Evolutionary conservation across 2,113 vertebrate genomes (phyloP).

Genomic region (Eptesicus fuscus): DNA sequence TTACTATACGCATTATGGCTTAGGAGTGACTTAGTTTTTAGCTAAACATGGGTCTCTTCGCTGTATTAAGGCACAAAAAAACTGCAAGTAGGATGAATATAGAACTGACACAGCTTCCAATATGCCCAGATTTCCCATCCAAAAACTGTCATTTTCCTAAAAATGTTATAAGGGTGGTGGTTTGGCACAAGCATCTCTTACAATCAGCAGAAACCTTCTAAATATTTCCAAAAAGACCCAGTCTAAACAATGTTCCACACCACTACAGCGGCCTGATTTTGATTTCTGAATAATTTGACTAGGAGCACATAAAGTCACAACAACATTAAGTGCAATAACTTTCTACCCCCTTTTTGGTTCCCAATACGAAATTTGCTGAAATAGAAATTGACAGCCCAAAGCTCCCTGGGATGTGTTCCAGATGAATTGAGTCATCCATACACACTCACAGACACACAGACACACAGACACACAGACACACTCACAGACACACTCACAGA

Average conservation of each 20-base stretch:
- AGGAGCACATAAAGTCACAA: slow-evolving; percentile 78
- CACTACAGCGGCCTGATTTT: slow-evolving; percentile 72
- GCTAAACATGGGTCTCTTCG: background rate
- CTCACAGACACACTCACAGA: background rate
- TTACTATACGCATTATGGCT: background rate
- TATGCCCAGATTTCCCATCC: slow-evolving; percentile 72
- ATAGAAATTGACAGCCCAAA: slow-evolving; percentile 82
- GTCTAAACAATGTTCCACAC: slow-evolving; percentile 65
- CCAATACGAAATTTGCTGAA: slow-evolving; percentile 77
- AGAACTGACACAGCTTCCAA: slow-evolving; percentile 40
- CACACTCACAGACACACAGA: background rate
- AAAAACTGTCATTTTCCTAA: slow-evolving; percentile 82
- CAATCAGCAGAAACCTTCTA: slow-evolving; percentile 70
- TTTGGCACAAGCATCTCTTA: slow-evolving; percentile 64
- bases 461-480: background rate
- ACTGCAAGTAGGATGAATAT: background rate
- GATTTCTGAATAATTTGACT: slow-evolving; percentile 80
- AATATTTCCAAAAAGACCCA: slow-evolving; percentile 68
- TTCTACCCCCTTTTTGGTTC: slow-evolving; percentile 75
- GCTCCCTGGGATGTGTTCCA: slow-evolving; percentile 77
- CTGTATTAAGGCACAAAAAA: background rate
- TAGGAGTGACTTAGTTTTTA: background rate
- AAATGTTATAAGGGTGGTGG: slow-evolving; percentile 44
- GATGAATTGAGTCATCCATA: slow-evolving; percentile 72
- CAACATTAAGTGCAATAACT: slow-evolving; percentile 78